Base-by-base conservation (phyloP, 37 sponge, comb jelly and placozoan species). In the Crambe crambe region DNA sequence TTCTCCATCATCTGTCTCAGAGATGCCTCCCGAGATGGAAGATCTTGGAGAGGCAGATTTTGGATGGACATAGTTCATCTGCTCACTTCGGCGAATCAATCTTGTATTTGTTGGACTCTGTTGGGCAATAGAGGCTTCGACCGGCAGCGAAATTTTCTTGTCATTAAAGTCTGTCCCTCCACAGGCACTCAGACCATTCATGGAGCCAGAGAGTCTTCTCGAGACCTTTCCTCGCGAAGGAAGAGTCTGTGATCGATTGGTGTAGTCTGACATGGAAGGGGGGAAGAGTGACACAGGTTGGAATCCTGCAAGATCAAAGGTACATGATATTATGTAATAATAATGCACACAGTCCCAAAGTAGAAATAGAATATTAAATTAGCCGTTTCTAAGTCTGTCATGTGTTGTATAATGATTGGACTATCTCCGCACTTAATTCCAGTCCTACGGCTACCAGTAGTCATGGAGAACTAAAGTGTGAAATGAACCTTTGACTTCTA, bases 241-340 rank as follows among this genome's bases (percentile, higher is more conserved):
- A 0, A 79, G 56, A 12, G 79, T 79, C 38, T 79, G 79, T 1
- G 79, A 67, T 18, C 35, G 30, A 30, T 26, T 30, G 5, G 37
- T 25, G 54, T 79, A 79, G 36, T 79, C 79, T 2, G 43, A 56
- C 43, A 72, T 27, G 1, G 81, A 81, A 2, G 81, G 81, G 58
- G 81, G 81, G 0, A 71, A 43, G 31, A 81, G 72, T 5, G 81
- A 81, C 15, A 81, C 62, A 0, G 81, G 81, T 20, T 81, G 81
- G 44, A 72, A 81, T 39, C 72, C 81, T 81, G 25, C 1, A 61
- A 54, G n/a, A 58, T 18, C 4, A 58, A 58, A 51, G 9, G 15
- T 9, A 51, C n/a, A n/a, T n/a, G n/a, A n/a, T n/a, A n/a, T n/a
- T n/a, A n/a, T n/a, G n/a, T n/a, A n/a, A n/a, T n/a, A n/a, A n/a